Base-by-base conservation (phyloP, 1,140 invertebrate genomes). In the Oreohelix idahoensis region DNA sequence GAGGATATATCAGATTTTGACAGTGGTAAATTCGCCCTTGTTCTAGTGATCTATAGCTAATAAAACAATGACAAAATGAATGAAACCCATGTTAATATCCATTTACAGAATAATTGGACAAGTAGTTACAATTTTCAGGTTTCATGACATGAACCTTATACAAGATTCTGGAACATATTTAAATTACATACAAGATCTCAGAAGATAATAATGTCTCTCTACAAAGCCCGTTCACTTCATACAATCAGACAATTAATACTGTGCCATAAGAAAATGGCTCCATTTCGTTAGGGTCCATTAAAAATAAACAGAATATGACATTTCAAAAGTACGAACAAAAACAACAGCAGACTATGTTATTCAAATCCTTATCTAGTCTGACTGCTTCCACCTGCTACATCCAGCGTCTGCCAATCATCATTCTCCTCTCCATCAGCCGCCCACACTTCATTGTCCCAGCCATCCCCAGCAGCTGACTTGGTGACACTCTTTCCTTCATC, bases 391-490 rank as follows among this genome's bases (percentile, higher is more conserved):
- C 77, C 69, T 66, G 86, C 87, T 32, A 88, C n/a, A 71, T 91
- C 90, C 74, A 91, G 82, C 75, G 85, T 88, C 75, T 91, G 90
- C 90, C 90, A 91, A 4, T 89, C 88, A 69, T 90, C 89, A 71
- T 71, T 66, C 53, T 89, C 89, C 58, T 89, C 87, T 69, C 89
- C 88, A 51, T 80, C 79, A 29, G 89, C 86, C 0, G 89, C 89
- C 90, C 90, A 91, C 13, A 90, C 89, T 17, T 91, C 90, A 86
- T 90, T 91, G 84, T 91, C 89, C 90, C 90, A 91, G 2, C 90
- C 90, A 39, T 84, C 73, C 39, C 77, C 29, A n/a, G 75, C 53
- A 20, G 81, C 58, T 63, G 71, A 38, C 17, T 36, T 70, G 1
- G 35, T 32, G 32, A 83, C 73, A 8, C 76, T 69, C 1, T 83